Evolutionary conservation across 2,797 vertebrate genomes (phyloP), one percentile per base, ranked within the genome.

Genomic region (Sebastes ruberrimus): DNA sequence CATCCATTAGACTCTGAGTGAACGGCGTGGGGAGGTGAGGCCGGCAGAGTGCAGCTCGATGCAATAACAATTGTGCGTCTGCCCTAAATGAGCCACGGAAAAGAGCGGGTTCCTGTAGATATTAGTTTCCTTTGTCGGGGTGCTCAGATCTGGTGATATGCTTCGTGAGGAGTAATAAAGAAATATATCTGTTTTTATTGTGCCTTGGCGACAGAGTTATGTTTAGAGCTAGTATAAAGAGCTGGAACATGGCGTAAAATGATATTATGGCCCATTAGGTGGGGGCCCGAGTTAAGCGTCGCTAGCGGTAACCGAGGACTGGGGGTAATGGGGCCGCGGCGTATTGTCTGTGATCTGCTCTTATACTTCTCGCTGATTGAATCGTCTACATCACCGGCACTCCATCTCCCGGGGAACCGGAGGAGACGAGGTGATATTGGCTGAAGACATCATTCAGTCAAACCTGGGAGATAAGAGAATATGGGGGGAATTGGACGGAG

Each of bases 121-220:
- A 94, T 95, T 93, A 88, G 88, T 94, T 96, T 94, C 91, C 87
- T 93, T 94, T 90, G 82, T 89, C 85, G 81, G 76, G 82, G 74
- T 80, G 82, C 72, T 88, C 83, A 78, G 93, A 95, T 93, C 87
- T 76, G 78, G 78, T 62, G 91, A 94, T 95, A 87, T 83, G 92
- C 92, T 92, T 92, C 56, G 83, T 78, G 75, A 90, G 88, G 82
- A 93, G 94, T 95, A 95, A 95, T 96, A 95, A 95, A 95, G 94
- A 96, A 94, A 95, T 94, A 93, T 90, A 94, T 95, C 94, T 93
- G 94, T 94, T 95, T 95, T 95, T 95, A 94, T 94, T 92, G 92
- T 92, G 86, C 90, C 89, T 89, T 81, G 80, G 88, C 84, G 93
- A 92, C 93, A 90, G 93, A 92, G 92, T 94, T 95, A 92, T 94